Evolutionary conservation across 2,888 invertebrate genomes (phyloP), one percentile per base, ranked within the genome.

Genomic region (Pyrocoelia pectoralis): DNA sequence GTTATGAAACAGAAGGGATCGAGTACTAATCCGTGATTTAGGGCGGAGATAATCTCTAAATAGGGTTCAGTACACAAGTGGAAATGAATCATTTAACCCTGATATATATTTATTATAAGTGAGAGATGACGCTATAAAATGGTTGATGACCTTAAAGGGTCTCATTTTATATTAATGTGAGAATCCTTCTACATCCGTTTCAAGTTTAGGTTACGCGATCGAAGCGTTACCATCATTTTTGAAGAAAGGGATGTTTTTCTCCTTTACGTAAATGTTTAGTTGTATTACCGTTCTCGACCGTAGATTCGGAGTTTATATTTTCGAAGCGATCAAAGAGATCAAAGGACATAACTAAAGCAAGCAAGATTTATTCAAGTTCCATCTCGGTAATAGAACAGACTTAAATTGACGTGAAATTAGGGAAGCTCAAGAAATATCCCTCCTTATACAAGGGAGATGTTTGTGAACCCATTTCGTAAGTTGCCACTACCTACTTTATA

Each of bases 381-480:
- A 33, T 33, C n/a, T 33, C 33, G 9, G 33, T 33, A 33, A 33
- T 33, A 33, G 33, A 33, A 6, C 10, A n/a, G 33, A n/a, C 33
- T n/a, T 33, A 33, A 33, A 33, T 33, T 33, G 33, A 33, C 33
- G 33, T 33, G n/a, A 33, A 33, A 33, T 33, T 33, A 33, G 33
- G n/a, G n/a, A 8, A 33, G 33, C 33, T 33, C 33, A 33, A 33
- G 33, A 33, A 33, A n/a, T 33, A n/a, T 33, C 10, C 33, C 33
- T 8, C 33, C 2, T n/a, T 33, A 5, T 24, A 33, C 33, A 24
- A 24, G 24, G 24, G 24, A 24, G 24, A n/a, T 24, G 8, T 3
- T 33, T n/a, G 2, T 33, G 33, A n/a, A 4, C 33, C 33, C 33
- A n/a, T 8, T 24, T 24, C 24, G 3, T 24, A 3, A 8, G 24